A percentile compares a stretch with the other conserved stretches of the same genome.
phyloP scores from a whole-genome alignment of 2,797 vertebrate species.

The Platyrinchus mystaceus region DNA sequence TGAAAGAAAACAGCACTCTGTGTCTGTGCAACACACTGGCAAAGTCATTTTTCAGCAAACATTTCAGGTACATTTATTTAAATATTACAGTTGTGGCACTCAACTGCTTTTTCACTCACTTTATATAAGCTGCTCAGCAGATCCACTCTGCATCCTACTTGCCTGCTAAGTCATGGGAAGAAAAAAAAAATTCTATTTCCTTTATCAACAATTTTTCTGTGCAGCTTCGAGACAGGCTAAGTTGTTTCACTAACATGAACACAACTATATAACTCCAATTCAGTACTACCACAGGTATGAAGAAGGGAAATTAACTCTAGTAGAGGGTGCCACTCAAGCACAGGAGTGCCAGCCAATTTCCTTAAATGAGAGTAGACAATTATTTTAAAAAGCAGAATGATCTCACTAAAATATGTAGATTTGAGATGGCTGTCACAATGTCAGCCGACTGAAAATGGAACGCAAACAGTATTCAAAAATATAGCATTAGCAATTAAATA shows the following conservation, averaged over 20 bases:
- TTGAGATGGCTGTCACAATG: neutral
- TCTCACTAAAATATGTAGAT: neutral
- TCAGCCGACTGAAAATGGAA: neutral
- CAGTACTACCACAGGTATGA: neutral
- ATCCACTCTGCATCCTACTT: neutral
- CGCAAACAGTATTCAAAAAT: neutral
- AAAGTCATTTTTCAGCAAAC: neutral
- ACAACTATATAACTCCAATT: neutral
- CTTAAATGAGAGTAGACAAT: neutral
- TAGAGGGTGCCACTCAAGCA: neutral
- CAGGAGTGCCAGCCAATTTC: neutral
- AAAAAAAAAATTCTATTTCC: too few relatives aligned
- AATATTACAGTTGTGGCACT: neutral
- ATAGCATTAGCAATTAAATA: neutral
- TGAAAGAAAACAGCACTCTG: neutral
- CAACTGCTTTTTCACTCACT: neutral
- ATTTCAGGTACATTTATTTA: neutral
- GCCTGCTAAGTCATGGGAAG: neutral
- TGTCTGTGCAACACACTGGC: neutral
- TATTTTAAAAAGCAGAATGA: neutral
- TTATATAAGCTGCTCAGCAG: neutral
- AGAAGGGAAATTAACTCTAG: neutral
- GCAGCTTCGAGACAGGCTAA: neutral
- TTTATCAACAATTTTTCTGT: neutral
- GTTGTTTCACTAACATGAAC: neutral